Conservation (phyloP, 2,888 invertebrate genomes). For the Ornithoptera alexandrae region DNA sequence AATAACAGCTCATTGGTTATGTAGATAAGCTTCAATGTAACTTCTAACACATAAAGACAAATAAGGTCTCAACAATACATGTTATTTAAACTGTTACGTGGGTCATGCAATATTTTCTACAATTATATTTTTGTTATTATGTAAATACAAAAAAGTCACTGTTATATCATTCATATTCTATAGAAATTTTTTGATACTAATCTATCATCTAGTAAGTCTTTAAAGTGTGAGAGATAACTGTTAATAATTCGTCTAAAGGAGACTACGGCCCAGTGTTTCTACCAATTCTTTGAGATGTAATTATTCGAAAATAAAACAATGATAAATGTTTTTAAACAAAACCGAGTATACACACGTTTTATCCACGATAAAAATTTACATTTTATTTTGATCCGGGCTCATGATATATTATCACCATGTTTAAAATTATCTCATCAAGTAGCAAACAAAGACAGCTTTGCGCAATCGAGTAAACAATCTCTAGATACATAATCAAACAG, state of each 20-base stretch:
- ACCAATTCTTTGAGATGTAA: no score
- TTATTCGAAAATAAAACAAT: not conserved
- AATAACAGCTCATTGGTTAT: not conserved
- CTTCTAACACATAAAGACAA: not conserved
- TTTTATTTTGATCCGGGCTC: not conserved
- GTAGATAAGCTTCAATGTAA: not conserved
- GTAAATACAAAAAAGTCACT: no score
- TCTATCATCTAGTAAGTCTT: no score
- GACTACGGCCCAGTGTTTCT: not conserved
- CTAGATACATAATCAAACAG: not conserved
- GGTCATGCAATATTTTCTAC: no score
- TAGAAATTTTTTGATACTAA: no score
- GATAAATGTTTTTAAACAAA: not conserved
- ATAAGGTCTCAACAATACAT: no score
- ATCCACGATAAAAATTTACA: not conserved
- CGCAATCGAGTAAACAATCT: not conserved
- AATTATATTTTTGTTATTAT: no score
- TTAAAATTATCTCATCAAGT: not conserved
- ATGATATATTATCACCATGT: not conserved
- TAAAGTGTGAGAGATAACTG: not conserved
- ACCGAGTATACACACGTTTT: not conserved
- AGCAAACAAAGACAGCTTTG: slow-evolving; percentile 1
- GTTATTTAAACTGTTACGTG: no score
- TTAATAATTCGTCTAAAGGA: not conserved
- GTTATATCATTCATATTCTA: no score